phyloP scores from a whole-genome alignment of 2,888 invertebrate genomes.

The Melanchra persicariae region DNA sequence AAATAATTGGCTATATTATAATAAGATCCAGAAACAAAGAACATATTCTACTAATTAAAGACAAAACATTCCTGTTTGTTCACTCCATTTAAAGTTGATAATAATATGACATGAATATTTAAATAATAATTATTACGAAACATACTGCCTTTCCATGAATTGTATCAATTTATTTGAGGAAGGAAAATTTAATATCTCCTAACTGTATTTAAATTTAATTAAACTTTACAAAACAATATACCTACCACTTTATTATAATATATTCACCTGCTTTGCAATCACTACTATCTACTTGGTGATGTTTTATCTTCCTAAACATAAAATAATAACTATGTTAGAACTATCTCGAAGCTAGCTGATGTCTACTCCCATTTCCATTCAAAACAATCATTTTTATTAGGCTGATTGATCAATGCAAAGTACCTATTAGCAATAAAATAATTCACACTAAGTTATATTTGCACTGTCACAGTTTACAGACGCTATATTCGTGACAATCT shows the following conservation, averaged over 20 bases:
- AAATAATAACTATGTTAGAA: not conserved
- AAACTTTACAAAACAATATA: not conserved
- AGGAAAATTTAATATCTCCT: constrained; percentile 36
- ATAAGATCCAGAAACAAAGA: not conserved
- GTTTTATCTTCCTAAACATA: no score
- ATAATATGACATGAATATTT: no score
- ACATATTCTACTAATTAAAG: not conserved
- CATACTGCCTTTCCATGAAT: not conserved
- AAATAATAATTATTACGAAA: not conserved
- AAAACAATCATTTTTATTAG: constrained; percentile 21
- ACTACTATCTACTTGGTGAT: no score
- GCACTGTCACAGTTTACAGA: no score
- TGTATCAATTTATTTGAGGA: constrained; percentile 26
- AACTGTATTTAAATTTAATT: constrained; percentile 8
- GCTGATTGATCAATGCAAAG: not conserved
- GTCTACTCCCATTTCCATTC: not conserved
- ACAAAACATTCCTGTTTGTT: constrained; percentile 32
- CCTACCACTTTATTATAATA: not conserved
- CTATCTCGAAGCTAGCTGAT: not conserved
- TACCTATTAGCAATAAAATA: not conserved
- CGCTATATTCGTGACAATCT: no score
- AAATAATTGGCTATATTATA: not conserved
- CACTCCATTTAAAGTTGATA: not conserved
- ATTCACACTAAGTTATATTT: not conserved
- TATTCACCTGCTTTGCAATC: not conserved